Evolutionary conservation across 2,113 vertebrate genomes (phyloP).

Genomic region (Lepidothrix coronata): DNA sequence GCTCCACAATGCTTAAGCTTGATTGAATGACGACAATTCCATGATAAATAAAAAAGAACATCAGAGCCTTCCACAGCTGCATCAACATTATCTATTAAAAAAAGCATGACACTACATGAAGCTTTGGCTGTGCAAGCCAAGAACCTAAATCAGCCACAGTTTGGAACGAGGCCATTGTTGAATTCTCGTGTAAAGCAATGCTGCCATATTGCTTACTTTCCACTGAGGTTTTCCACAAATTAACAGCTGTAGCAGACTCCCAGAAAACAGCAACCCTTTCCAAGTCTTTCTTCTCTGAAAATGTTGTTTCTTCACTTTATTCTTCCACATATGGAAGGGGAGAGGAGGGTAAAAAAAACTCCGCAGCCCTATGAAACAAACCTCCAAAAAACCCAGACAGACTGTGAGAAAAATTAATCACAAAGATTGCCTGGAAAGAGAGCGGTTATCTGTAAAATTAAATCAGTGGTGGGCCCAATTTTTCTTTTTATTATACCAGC

Average conservation of each 20-base stretch:
- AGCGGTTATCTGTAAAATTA: slow-evolving; percentile 45
- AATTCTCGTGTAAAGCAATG: slow-evolving; percentile 52
- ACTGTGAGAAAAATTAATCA: slow-evolving; percentile 38
- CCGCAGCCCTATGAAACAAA: not conserved
- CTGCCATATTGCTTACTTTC: slow-evolving; percentile 71
- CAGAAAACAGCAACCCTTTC: slow-evolving; percentile 58
- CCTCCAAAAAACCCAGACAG: not conserved
- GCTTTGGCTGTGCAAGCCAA: slow-evolving; percentile 29
- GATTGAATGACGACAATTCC: slow-evolving; percentile 41
- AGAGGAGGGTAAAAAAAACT: not conserved
- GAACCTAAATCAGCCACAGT: slow-evolving; percentile 51
- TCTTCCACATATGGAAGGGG: slow-evolving; percentile 51
- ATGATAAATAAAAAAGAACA: slow-evolving; percentile 39
- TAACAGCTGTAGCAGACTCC: slow-evolving; percentile 73
- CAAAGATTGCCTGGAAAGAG: slow-evolving; percentile 38
- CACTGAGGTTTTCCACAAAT: slow-evolving; percentile 72
- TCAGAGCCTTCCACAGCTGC: slow-evolving; percentile 70
- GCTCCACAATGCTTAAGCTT: slow-evolving; percentile 6
- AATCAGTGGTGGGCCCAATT: slow-evolving; percentile 19
- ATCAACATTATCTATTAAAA: slow-evolving; percentile 64
- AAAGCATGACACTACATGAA: slow-evolving; percentile 56
- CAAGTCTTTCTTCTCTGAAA: slow-evolving; percentile 74
- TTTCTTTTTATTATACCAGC: slow-evolving; percentile 45
- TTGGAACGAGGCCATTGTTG: slow-evolving; percentile 63
- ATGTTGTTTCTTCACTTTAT: slow-evolving; percentile 48